Conservation (phyloP, 1,140 invertebrate genomes). For the Metaphire vulgaris region DNA sequence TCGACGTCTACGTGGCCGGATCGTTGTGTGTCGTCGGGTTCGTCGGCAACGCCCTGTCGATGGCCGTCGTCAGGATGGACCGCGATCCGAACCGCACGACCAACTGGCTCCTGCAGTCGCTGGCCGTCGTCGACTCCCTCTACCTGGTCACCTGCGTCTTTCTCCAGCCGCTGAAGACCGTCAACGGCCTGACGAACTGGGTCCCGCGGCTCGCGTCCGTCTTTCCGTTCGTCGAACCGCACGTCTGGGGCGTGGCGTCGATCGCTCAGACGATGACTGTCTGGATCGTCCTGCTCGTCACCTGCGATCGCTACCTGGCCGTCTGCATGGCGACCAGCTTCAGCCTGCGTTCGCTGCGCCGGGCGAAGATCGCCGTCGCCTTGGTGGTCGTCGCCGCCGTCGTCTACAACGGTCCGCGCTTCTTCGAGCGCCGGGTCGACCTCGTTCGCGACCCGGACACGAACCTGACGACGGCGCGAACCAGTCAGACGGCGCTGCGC, state of each 20-base stretch:
- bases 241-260: conserved; percentile 24
- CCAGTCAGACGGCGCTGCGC: conserved; percentile 17
- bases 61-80: conserved; percentile 26
- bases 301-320: conserved; percentile 28
- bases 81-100: conserved; percentile 25
- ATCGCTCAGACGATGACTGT: conserved; percentile 29
- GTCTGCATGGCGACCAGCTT: conserved; percentile 21
- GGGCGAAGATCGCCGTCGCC: conserved; percentile 13
- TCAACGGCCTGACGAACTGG: conserved; percentile 25
- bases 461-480: background rate
- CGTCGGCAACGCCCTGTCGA: conserved; percentile 29
- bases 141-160: conserved; percentile 30
- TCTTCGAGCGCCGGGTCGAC: conserved; percentile 26
- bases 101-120: conserved; percentile 26
- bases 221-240: conserved; percentile 22
- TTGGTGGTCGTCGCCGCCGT: conserved; percentile 19
- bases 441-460: background rate
- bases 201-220: background rate
- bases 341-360: conserved; percentile 13
- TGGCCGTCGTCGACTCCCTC: conserved; percentile 28
- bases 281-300: conserved; percentile 30
- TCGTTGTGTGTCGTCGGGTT: conserved; percentile 22
- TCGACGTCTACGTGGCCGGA: conserved; percentile 28
- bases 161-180: conserved; percentile 27
- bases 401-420: conserved; percentile 28